Evolutionary conservation across 1,140 invertebrate species (phyloP).

Genomic region (Glomeris maerens): DNA sequence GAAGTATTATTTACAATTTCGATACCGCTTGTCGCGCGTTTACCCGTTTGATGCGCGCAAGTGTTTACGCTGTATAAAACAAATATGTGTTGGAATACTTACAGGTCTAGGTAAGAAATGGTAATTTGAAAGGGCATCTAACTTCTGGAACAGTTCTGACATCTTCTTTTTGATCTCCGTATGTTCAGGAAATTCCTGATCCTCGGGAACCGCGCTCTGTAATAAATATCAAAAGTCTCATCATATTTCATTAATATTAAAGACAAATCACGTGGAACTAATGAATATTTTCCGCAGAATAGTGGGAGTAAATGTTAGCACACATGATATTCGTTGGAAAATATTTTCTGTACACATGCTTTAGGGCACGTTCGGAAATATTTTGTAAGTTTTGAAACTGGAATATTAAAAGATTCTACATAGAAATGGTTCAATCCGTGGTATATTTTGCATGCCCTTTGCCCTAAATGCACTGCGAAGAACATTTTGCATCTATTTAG

Average conservation of each 20-base stretch:
- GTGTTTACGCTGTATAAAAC: slow-evolving; percentile 7
- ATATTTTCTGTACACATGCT: no score
- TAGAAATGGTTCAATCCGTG: no score
- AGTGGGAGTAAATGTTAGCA: neutral
- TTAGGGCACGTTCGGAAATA: no score
- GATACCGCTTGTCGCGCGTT: no score
- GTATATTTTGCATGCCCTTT: no score
- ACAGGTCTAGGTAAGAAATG: slow-evolving; percentile 81
- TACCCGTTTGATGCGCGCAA: no score
- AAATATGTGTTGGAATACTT: slow-evolving; percentile 20
- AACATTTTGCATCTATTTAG: no score
- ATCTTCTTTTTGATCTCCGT: slow-evolving; percentile 61
- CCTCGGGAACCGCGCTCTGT: slow-evolving; percentile 23
- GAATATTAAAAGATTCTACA: no score
- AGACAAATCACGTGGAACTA: neutral
- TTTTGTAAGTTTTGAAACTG: no score
- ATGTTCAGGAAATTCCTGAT: slow-evolving; percentile 51
- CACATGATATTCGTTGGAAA: no score
- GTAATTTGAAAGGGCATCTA: slow-evolving; percentile 86
- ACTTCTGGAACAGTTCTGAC: slow-evolving; percentile 62
- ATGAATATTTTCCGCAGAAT: neutral
- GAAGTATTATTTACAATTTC: no score
- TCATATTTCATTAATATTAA: neutral
- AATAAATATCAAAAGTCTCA: neutral
- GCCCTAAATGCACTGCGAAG: no score